Conservation (phyloP, 2,113 vertebrate genomes). For the Tychaedon coryphoeus region DNA sequence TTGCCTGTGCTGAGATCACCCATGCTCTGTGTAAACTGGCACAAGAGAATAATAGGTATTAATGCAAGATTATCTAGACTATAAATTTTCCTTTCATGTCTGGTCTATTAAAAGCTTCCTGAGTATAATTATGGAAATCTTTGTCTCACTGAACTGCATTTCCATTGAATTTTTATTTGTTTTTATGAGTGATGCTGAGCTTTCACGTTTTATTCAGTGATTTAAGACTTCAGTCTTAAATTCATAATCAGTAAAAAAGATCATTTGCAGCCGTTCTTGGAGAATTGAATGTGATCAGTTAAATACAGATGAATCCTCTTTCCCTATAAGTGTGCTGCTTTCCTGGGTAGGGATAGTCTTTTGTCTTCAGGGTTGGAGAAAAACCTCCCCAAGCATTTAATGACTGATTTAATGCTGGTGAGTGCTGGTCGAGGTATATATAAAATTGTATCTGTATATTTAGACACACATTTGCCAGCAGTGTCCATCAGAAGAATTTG, state of each 20-base stretch:
- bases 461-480: not conserved
- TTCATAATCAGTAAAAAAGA: not conserved
- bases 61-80: not conserved
- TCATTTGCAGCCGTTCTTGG: not conserved
- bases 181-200: not conserved
- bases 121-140: not conserved
- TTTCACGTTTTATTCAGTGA: not conserved
- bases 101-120: conserved; percentile 14
- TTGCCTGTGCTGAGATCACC: conserved; percentile 89
- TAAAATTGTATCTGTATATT: not conserved
- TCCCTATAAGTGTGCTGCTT: not conserved
- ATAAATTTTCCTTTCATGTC: not conserved
- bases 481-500: not conserved
- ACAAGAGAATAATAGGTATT: conserved; percentile 80
- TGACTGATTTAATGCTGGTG: not conserved
- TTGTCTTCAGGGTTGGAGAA: not conserved
- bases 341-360: not conserved
- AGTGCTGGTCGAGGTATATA: not conserved
- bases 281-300: not conserved
- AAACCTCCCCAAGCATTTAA: not conserved
- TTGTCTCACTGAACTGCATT: not conserved
- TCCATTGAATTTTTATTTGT: not conserved
- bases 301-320: not conserved
- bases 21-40: conserved; percentile 83
- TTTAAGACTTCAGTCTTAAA: not conserved